phyloP scores from a whole-genome alignment of 1,140 invertebrate species.

The Chlorops oryzae region DNA sequence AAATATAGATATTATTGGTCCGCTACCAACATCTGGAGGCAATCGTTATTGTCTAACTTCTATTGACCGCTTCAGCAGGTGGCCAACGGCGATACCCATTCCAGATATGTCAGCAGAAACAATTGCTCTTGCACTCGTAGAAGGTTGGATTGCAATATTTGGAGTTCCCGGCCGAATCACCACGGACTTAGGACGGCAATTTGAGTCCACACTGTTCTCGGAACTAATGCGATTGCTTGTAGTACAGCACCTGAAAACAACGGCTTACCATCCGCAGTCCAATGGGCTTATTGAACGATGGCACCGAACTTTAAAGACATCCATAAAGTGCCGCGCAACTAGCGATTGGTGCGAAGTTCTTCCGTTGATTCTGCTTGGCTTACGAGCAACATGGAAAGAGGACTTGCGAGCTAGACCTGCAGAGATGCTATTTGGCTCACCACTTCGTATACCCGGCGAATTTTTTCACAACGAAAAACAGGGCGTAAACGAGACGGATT shows the following conservation, averaged over 20 bases:
- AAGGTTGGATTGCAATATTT: slow-evolving; percentile 32
- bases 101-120: slow-evolving; percentile 39
- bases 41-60: slow-evolving; percentile 45
- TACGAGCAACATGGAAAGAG: slow-evolving; percentile 17
- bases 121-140: slow-evolving; percentile 19
- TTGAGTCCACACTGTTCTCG: slow-evolving; percentile 35
- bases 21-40: slow-evolving; percentile 31
- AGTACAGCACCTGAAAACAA: slow-evolving; percentile 29
- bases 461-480: slow-evolving; percentile 25
- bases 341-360: slow-evolving; percentile 18
- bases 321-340: slow-evolving; percentile 23
- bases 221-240: slow-evolving; percentile 23
- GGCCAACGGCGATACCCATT: slow-evolving; percentile 49
- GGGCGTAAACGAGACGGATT: slow-evolving; percentile 4
- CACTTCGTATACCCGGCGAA: slow-evolving; percentile 37
- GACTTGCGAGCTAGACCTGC: slow-evolving; percentile 12
- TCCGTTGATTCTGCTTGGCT: slow-evolving; percentile 25
- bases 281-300: slow-evolving; percentile 48
- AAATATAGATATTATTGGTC: slow-evolving; percentile 4
- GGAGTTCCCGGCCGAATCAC: slow-evolving; percentile 32
- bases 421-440: slow-evolving; percentile 22
- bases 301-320: slow-evolving; percentile 45
- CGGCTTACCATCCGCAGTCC: slow-evolving; percentile 39
- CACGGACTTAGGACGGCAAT: slow-evolving; percentile 43
- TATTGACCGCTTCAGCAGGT: slow-evolving; percentile 48